Base-by-base conservation (phyloP, 2,113 vertebrate genomes). In the Centropus unirufus region DNA sequence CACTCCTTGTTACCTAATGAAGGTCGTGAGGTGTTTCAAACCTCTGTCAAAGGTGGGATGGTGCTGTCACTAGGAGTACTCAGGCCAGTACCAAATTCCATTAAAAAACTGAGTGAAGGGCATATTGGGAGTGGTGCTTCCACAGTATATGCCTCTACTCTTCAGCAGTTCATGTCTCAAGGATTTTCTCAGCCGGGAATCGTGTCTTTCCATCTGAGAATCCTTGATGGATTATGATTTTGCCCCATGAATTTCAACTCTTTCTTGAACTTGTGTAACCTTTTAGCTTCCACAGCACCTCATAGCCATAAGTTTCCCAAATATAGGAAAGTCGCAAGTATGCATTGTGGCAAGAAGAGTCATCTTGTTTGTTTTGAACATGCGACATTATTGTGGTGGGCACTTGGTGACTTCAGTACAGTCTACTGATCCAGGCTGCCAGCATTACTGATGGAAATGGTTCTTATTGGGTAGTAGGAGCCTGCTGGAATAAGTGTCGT, bases 361-460 rank as follows among this genome's bases (percentile, higher is more conserved):
- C 29, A 20, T 29, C 75, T 51, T n/a, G 12, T 19, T n/a, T 40
- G 42, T 30, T 52, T n/a, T n/a, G 61, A 75, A 29, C 0, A 3
- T 36, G 26, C 5, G 2, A 23, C 24, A 27, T 26, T 46, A 46
- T 54, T 22, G 8, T 46, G 27, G 23, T 69, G 54, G 40, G 19
- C 30, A 34, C 24, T 29, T n/a, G 20, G 34, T 40, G 34, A 57
- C 24, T 64, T 9, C 42, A 18, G 42, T 51, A 11, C 24, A 51
- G 22, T 39, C 46, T 52, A 32, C 76, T 59, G 44, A 44, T 44
- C 78, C 36, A 36, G 64, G 30, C 76, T 46, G 52, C 77, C 1
- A 1, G 36, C 27, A 6, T 12, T 47, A 10, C 70, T 57, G 39
- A 5, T 44, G 44, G 36, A 23, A 84, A 8, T 0, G 1, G 49